These are phyloP conservation scores for Cosmia pyralina DNA, from an alignment of 2,888 invertebrate species.

Conservation along the genomic window DNA sequence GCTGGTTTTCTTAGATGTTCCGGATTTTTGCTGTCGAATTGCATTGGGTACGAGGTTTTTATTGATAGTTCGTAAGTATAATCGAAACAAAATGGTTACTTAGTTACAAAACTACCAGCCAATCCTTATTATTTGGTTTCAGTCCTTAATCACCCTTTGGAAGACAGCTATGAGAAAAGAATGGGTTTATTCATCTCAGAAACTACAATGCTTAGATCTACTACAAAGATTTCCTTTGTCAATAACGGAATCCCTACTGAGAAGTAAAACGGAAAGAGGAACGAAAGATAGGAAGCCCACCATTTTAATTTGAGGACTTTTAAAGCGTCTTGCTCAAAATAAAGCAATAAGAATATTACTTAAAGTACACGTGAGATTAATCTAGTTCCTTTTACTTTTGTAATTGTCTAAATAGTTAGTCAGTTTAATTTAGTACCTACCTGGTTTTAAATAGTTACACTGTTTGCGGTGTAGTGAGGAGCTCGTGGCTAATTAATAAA, in stretches of 20 bases:
- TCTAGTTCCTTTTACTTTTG: background rate
- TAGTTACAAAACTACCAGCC: background rate
- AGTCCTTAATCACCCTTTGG: too few relatives aligned
- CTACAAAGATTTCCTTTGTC: background rate
- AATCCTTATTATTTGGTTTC: background rate
- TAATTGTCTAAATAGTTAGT: too few relatives aligned
- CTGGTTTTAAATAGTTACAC: too few relatives aligned
- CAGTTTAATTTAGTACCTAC: too few relatives aligned
- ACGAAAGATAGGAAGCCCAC: background rate
- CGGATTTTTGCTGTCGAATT: constrained; percentile 10
- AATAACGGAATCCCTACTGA: background rate
- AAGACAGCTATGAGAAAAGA: background rate
- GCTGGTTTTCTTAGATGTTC: constrained; percentile 1
- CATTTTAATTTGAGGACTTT: background rate
- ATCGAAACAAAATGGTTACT: background rate
- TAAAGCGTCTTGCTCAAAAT: background rate
- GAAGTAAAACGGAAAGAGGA: background rate
- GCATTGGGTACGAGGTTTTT: background rate
- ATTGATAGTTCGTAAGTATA: background rate
- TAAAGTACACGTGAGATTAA: background rate
- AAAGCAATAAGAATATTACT: background rate
- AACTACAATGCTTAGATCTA: too few relatives aligned
- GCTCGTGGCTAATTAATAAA: too few relatives aligned
- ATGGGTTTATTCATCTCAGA: background rate
- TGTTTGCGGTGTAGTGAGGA: too few relatives aligned